A percentile compares a stretch with the other conserved stretches of the same genome.
Evolutionary conservation across 1,140 invertebrate genomes (phyloP).

Genomic region (Polypedilum pembai): DNA sequence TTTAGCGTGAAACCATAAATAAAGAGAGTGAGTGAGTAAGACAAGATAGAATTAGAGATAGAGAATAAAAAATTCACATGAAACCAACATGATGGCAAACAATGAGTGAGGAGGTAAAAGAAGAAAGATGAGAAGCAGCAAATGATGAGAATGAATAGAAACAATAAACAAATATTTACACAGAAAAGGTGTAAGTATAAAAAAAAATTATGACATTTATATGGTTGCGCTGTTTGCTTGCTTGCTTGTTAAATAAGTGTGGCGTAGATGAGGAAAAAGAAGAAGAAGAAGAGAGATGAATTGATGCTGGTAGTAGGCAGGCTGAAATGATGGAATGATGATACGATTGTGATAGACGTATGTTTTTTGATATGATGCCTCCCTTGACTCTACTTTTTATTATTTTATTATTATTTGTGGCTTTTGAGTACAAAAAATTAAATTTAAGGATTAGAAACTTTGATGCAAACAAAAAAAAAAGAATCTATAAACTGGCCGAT

Average conservation of each 20-base stretch:
- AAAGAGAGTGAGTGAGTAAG: too few relatives aligned
- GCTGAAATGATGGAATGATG: neutral
- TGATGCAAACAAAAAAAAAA: too few relatives aligned
- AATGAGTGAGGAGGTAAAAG: neutral
- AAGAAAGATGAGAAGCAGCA: neutral
- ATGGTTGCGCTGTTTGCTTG: conserved; percentile 19
- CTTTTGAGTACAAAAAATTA: too few relatives aligned
- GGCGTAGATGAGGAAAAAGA: too few relatives aligned
- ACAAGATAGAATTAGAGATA: too few relatives aligned
- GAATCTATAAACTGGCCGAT: too few relatives aligned
- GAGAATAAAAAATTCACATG: neutral
- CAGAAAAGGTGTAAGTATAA: conserved; percentile 21
- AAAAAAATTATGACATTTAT: conserved; percentile 25
- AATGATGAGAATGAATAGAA: conserved; percentile 15
- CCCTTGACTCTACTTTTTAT: too few relatives aligned
- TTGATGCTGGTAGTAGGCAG: neutral
- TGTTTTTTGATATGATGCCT: too few relatives aligned
- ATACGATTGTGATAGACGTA: too few relatives aligned
- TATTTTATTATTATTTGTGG: too few relatives aligned
- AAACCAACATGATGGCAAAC: conserved; percentile 18
- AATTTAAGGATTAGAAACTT: too few relatives aligned
- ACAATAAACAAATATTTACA: conserved; percentile 28
- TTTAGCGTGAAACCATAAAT: conserved; percentile 17
- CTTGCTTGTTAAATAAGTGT: neutral
- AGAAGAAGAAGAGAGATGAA: neutral